Evolutionary conservation across 2,888 invertebrate genomes (phyloP), one percentile per base, ranked within the genome.

Genomic region (Chaetogeoica ovagalla): DNA sequence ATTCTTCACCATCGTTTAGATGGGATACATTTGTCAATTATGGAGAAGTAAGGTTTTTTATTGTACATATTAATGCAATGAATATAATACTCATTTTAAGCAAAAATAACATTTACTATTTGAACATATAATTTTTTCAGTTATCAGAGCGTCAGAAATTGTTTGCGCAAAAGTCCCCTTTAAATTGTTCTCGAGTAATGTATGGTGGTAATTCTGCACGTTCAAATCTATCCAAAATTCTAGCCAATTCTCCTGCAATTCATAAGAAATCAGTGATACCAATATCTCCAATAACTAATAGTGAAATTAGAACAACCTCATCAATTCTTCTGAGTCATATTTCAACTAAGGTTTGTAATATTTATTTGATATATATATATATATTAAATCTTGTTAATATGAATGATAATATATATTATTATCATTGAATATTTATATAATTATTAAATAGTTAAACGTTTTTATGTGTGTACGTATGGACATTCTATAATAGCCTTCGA

Each of bases 21-120:
- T 79, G 79, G 79, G 79, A 79, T 39, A 79, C 79, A 21, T 79
- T 79, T 79, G 79, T 79, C 1, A 71, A 79, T 23, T 79, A 79
- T 57, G 79, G 79, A 43, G 79, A 79, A 70, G 79, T 79, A 65
- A 65, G 77, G 62, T 62, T 11, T 8, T 57, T 39, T 39, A 39
- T 39, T 39, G 7, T 39, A 6, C 7, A 6, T 6, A 6, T 19
- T n/a, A 23, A 13, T 21, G 48, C 48, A 66, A 11, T 66, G 11
- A 63, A 39, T 63, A 9, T 48, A 48, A 2, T 48, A 48, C 7
- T 39, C 39, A 48, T 48, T 48, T 48, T 30, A 23, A n/a, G n/a
- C n/a, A 21, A 23, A 23, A 23, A 23, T 11, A 17, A 60, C 23
- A 62, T 62, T 62, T 30, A n/a, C 13, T 30, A 52, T 39, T 30